Evolutionary conservation across 2,113 vertebrate genomes (phyloP).

Genomic region (Podarcis cretensis): DNA sequence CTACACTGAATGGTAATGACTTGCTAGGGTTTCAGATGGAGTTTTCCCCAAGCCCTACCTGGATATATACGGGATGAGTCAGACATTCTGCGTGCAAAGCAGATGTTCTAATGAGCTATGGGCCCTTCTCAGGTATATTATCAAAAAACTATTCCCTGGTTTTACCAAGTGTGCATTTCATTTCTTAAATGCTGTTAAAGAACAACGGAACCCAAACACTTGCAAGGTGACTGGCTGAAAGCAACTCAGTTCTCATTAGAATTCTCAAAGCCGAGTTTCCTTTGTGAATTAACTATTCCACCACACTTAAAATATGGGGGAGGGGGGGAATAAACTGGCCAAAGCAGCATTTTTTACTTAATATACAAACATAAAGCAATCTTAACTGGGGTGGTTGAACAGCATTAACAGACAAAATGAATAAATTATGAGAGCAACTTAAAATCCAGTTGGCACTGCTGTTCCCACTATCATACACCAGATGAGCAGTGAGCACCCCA

Average conservation of each 20-base stretch:
- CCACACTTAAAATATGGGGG: too few species aligned
- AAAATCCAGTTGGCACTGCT: background rate
- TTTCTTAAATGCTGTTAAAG: background rate
- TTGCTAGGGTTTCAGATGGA: too few species aligned
- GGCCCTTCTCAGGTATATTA: too few species aligned
- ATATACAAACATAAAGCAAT: background rate
- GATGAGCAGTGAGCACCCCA: background rate
- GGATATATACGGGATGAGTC: too few species aligned
- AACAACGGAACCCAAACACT: background rate
- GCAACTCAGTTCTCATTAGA: too few species aligned
- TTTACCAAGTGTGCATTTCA: background rate
- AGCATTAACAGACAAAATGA: background rate
- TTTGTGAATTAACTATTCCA: background rate
- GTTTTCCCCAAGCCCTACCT: too few species aligned
- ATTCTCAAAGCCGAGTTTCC: background rate
- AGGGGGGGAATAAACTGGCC: too few species aligned
- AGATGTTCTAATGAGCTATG: too few species aligned
- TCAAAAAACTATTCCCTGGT: background rate
- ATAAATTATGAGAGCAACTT: background rate
- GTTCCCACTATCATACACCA: background rate
- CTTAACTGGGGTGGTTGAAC: background rate
- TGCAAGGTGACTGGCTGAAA: background rate
- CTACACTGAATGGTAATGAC: too few species aligned
- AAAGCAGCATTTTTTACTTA: background rate
- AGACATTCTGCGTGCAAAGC: too few species aligned